These are phyloP conservation scores for Brachionus paranguensis DNA, from an alignment of 1,140 invertebrate species.

Conservation along the genomic window DNA sequence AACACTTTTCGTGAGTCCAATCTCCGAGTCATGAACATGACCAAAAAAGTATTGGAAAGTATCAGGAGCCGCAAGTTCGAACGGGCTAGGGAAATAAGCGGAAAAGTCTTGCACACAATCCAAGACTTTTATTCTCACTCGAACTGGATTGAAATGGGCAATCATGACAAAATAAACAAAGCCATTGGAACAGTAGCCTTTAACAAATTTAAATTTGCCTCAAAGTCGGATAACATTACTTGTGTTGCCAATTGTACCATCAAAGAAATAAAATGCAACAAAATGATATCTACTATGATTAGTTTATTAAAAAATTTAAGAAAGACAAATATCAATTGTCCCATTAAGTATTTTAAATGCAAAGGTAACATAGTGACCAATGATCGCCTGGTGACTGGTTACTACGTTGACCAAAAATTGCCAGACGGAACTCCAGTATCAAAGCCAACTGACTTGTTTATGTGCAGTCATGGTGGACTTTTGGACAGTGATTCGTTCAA, in stretches of 20 bases:
- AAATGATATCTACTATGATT: background rate
- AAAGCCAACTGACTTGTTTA: background rate
- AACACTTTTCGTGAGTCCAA: background rate
- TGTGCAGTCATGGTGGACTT: conserved; percentile 31
- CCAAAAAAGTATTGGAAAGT: background rate
- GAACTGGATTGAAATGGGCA: conserved; percentile 41
- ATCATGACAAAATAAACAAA: background rate
- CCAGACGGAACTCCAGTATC: background rate
- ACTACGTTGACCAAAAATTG: conserved; percentile 1
- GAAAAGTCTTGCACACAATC: conserved; percentile 34
- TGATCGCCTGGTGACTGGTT: background rate
- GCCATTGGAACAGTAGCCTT: background rate
- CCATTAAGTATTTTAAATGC: conserved; percentile 17
- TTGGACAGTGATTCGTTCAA: background rate
- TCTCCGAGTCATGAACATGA: conserved; percentile 8
- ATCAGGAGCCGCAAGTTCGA: background rate
- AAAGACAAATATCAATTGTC: background rate
- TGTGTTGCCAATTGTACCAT: conserved; percentile 4
- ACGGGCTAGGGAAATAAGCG: background rate
- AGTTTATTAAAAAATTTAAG: background rate
- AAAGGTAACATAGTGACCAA: background rate
- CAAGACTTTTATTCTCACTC: conserved; percentile 40
- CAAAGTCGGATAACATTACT: background rate
- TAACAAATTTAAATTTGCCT: background rate
- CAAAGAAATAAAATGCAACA: background rate